Evolutionary conservation across 2,113 vertebrate genomes (phyloP).

Genomic region (Hirundichthys speculiger): DNA sequence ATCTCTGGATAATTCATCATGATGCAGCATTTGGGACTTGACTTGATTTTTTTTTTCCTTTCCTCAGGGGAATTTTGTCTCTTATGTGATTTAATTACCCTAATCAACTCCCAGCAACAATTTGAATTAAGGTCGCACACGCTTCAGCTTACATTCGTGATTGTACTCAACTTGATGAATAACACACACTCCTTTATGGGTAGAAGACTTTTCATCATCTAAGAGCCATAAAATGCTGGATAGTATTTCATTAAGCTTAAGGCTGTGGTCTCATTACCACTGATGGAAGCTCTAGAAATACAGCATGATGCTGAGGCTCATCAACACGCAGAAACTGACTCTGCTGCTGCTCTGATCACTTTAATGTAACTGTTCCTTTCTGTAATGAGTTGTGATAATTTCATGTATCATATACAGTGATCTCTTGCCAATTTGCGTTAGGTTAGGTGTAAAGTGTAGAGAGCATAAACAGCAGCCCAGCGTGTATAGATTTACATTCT

Average conservation of each 20-base stretch:
- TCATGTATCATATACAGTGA: not conserved
- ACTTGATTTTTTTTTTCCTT: conserved; percentile 39
- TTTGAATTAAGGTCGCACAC: conserved; percentile 13
- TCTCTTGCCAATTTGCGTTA: too few relatives aligned
- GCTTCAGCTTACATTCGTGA: not conserved
- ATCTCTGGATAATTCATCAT: conserved; percentile 30
- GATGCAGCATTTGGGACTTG: conserved; percentile 12
- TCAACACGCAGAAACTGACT: not conserved
- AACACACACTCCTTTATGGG: conserved; percentile 1
- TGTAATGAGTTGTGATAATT: not conserved
- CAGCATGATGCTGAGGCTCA: not conserved
- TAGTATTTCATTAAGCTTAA: conserved; percentile 7
- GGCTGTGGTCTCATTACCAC: not conserved
- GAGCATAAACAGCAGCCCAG: too few relatives aligned
- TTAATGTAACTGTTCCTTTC: not conserved
- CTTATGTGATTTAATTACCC: conserved; percentile 51
- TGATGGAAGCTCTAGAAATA: not conserved
- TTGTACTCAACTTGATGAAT: conserved; percentile 20
- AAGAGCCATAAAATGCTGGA: conserved; percentile 6
- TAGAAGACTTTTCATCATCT: conserved; percentile 11
- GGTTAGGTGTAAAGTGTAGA: too few relatives aligned
- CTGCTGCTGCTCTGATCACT: not conserved
- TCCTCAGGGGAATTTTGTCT: conserved; percentile 34
- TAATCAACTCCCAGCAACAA: conserved; percentile 32
- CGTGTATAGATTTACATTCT: too few relatives aligned